These are phyloP conservation scores for Coelinius sp. DNA, from an alignment of 2,888 invertebrate genomes.

Conservation along the genomic window DNA sequence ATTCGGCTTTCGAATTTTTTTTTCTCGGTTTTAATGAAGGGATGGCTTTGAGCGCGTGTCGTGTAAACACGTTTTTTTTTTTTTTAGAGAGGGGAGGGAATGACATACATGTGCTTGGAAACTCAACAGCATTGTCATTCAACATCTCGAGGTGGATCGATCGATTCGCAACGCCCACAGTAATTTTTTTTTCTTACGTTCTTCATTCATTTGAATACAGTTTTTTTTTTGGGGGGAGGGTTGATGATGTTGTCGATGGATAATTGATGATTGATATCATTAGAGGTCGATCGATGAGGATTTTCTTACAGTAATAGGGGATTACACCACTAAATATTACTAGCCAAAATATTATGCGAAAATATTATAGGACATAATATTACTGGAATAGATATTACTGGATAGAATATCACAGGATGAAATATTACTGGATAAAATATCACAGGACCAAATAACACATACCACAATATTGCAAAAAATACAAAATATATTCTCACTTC, in stretches of 20 bases:
- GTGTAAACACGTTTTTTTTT: conserved; percentile 30
- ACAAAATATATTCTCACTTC: too few species aligned
- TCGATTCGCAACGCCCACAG: conserved; percentile 1
- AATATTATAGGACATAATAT: too few species aligned
- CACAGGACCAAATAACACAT: too few species aligned
- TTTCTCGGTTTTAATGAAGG: conserved; percentile 36
- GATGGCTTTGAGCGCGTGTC: conserved; percentile 19
- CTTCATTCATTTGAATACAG: background rate
- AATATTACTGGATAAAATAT: too few species aligned
- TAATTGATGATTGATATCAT: conserved; percentile 19
- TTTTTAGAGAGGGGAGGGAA: conserved; percentile 41
- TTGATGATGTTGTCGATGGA: background rate
- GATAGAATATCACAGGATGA: too few species aligned
- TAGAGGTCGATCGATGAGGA: background rate
- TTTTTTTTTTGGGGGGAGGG: background rate
- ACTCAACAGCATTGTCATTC: conserved; percentile 37
- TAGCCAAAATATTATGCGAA: too few species aligned
- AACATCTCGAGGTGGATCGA: background rate
- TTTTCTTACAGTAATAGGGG: too few species aligned
- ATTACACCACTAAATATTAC: too few species aligned
- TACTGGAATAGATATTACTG: too few species aligned
- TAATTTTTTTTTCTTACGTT: background rate
- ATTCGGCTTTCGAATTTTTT: conserved; percentile 5
- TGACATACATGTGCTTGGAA: conserved; percentile 43
- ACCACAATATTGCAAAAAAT: too few species aligned